phyloP scores from a whole-genome alignment of 2,888 invertebrate species.

The Caenorhabditis imperialis region DNA sequence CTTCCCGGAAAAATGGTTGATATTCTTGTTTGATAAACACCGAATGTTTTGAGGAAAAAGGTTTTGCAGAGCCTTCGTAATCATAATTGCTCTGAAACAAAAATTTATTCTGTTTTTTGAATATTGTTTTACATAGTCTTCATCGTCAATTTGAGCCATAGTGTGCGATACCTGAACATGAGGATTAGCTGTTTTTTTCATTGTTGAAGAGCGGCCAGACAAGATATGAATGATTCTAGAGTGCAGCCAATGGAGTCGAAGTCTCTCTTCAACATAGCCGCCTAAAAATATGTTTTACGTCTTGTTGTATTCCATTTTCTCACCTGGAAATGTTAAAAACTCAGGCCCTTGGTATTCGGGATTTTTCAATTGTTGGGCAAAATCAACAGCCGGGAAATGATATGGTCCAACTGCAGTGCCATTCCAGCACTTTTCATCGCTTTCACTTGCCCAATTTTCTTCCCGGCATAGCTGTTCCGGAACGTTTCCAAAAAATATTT shows the following conservation, averaged over 20 bases:
- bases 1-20: slow-evolving; percentile 10
- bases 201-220: slow-evolving; percentile 17
- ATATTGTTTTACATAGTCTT: slow-evolving; percentile 42
- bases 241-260: slow-evolving; percentile 45
- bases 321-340: slow-evolving; percentile 45
- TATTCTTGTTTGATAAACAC: slow-evolving; percentile 12
- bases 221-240: slow-evolving; percentile 31
- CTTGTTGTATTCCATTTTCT: not conserved
- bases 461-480: slow-evolving; percentile 31
- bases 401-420: slow-evolving; percentile 40
- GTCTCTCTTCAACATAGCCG: slow-evolving; percentile 41
- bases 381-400: slow-evolving; percentile 16
- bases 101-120: not conserved
- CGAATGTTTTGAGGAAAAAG: not conserved
- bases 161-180: slow-evolving; percentile 6
- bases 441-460: slow-evolving; percentile 33
- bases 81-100: slow-evolving; percentile 41
- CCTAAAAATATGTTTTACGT: slow-evolving; percentile 21
- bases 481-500: slow-evolving; percentile 37
- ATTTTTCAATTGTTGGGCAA: slow-evolving; percentile 36
- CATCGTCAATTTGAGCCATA: slow-evolving; percentile 34
- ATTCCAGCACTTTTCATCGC: slow-evolving; percentile 45
- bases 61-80: slow-evolving; percentile 36
- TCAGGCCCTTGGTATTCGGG: slow-evolving; percentile 44
- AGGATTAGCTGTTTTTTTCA: not conserved